Evolutionary conservation across 1,140 invertebrate genomes (phyloP), one percentile per base, ranked within the genome.

Genomic region (Phocides pigmalion): DNA sequence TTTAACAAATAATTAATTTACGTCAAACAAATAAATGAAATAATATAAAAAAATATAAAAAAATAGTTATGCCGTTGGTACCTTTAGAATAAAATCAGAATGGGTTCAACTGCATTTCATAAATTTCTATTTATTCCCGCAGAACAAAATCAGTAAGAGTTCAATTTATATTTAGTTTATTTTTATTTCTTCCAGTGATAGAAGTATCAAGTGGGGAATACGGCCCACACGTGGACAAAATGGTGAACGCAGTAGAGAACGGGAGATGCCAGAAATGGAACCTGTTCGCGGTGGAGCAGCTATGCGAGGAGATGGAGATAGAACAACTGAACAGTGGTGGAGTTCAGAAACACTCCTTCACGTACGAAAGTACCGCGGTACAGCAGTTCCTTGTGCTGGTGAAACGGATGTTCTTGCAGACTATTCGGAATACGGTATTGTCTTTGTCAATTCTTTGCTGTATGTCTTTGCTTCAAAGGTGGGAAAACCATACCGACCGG

Each of bases 191-290:
- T 92, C 14, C 72, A 96, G 96, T 96, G 37, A 95, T 97, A 59
- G 96, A 97, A 91, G 94, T 96, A 6, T 94, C 95, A 0, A 94
- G 94, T 62, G 94, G 94, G 0, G 96, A 97, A 81, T 97, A 96
- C 76, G 96, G 96, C 0, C 87, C 93, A 16, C 92, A 93, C 64
- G 81, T 94, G 0, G 94, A 95, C 9, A 92, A 76, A 66, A 95
- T 96, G 94, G 92, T 95, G 1, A 76, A 90, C 1, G 90, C 92
- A 0, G 92, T 96, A 0, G 93, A 95, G 39, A 95, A 94, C 84
- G 94, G 94, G 17, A 93, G 86, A 74, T 92, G 84, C 42, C 89
- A 88, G 46, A 87, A 72, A 41, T 95, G 93, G 93, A 71, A 82
- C 15, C 68, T 74, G 5, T 84, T 76, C 19, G 74, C 62, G 0